These are phyloP conservation scores for Syngnathus scovelli DNA, from an alignment of 2,113 vertebrate genomes.

Conservation along the genomic window DNA sequence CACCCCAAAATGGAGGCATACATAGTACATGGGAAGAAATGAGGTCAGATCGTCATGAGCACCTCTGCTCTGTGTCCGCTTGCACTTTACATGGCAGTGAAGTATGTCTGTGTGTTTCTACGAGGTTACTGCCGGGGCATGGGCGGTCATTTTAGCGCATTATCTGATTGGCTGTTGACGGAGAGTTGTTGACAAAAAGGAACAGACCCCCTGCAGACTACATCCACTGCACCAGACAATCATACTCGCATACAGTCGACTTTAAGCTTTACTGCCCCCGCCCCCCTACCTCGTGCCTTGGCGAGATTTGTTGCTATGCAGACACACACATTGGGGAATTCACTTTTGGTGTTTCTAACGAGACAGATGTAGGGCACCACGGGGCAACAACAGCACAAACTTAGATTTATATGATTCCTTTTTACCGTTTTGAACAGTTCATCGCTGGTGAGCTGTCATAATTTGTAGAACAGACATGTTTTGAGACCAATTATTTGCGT, in stretches of 20 bases:
- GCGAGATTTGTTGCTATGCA: conserved; percentile 50
- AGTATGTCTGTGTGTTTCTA: background rate
- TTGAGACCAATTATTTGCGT: background rate
- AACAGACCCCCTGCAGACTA: conserved; percentile 59
- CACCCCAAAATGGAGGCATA: conserved; percentile 17
- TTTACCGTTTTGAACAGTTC: background rate
- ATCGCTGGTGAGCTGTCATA: background rate
- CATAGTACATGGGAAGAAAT: conserved; percentile 32
- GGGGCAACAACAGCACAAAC: conserved; percentile 25
- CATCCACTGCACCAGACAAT: conserved; percentile 49
- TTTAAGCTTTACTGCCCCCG: background rate
- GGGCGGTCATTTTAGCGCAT: conserved; percentile 31
- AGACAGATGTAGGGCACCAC: conserved; percentile 53
- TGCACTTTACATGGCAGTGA: conserved; percentile 28
- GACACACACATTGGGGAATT: conserved; percentile 39
- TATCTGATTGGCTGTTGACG: conserved; percentile 51
- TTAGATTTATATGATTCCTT: background rate
- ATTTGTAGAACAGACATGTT: conserved; percentile 1
- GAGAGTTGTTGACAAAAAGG: conserved; percentile 52
- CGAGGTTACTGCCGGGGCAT: conserved; percentile 47
- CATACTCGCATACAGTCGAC: background rate
- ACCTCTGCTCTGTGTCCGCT: conserved; percentile 43
- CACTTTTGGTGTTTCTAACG: conserved; percentile 27
- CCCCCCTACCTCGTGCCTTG: conserved; percentile 17
- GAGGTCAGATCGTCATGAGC: conserved; percentile 54